These are phyloP conservation scores for Platypus cylindrus DNA, from an alignment of 2,888 invertebrate species.

Conservation along the genomic window DNA sequence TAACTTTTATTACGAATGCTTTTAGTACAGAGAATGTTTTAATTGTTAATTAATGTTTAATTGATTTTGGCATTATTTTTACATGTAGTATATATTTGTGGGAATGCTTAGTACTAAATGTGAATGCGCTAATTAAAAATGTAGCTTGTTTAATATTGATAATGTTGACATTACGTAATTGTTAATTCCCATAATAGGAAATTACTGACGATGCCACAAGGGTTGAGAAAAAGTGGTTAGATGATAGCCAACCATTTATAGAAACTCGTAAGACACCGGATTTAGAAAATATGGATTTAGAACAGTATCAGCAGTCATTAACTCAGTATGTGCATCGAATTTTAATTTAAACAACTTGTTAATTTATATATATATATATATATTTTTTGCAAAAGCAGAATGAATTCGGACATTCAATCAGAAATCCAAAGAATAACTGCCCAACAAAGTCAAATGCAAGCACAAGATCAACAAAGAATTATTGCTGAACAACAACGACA, in stretches of 20 bases:
- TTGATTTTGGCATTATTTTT: conserved; percentile 3
- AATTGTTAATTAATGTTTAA: no score
- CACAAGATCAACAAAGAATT: conserved; percentile 46
- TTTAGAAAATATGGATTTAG: conserved; percentile 70
- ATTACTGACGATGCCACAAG: conserved; percentile 44
- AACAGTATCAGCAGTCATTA: conserved; percentile 48
- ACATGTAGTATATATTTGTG: neutral
- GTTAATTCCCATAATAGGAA: conserved; percentile 42
- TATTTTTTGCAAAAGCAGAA: conserved; percentile 38
- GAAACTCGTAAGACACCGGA: conserved; percentile 60
- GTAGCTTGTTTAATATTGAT: no score
- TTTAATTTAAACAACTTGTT: conserved; percentile 13
- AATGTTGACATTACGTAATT: no score
- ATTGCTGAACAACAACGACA: conserved; percentile 36
- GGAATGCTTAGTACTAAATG: no score
- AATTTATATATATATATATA: neutral
- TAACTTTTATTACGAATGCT: no score
- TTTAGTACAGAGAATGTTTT: no score
- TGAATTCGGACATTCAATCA: conserved; percentile 89
- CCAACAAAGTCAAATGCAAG: conserved; percentile 66
- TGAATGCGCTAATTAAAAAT: no score
- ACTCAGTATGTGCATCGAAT: conserved; percentile 53
- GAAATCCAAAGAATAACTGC: conserved; percentile 83
- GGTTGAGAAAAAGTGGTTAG: conserved; percentile 55
- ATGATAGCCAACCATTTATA: conserved; percentile 43